Conservation (phyloP, 2,888 invertebrate species). For the Dinocampus coccinellae region DNA sequence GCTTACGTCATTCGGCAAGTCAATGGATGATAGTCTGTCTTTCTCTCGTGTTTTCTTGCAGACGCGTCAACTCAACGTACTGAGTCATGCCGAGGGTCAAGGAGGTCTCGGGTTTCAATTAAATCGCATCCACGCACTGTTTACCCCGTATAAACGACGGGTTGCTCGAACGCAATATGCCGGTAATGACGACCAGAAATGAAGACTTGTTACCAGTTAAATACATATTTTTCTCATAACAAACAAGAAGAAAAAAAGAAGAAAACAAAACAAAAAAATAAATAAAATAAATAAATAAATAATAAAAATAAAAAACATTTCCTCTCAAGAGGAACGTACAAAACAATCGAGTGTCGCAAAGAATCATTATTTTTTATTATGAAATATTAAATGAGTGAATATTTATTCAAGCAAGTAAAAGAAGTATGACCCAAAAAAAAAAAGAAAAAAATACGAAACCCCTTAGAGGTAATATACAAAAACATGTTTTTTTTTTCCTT, state of each 20-base stretch:
- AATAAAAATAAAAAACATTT: not conserved
- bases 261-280: no score
- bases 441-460: not conserved
- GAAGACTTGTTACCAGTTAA: conserved; percentile 20
- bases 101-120: conserved; percentile 60
- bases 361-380: not conserved
- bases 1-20: conserved; percentile 66
- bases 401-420: conserved; percentile 5
- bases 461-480: not conserved
- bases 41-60: conserved; percentile 31
- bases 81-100: conserved; percentile 57
- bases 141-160: conserved; percentile 61
- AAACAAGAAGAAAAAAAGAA: not conserved
- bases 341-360: conserved; percentile 10
- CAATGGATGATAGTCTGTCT: conserved; percentile 60
- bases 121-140: conserved; percentile 64
- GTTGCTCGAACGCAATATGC: conserved; percentile 30
- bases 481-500: not conserved
- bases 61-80: conserved; percentile 38
- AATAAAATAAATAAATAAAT: no score
- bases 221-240: conserved; percentile 15
- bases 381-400: not conserved
- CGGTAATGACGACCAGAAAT: conserved; percentile 32
- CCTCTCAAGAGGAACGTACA: not conserved
- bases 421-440: not conserved